Evolutionary conservation across 2,888 invertebrate species (phyloP).

Genomic region (Drosophila subsilvestris): DNA sequence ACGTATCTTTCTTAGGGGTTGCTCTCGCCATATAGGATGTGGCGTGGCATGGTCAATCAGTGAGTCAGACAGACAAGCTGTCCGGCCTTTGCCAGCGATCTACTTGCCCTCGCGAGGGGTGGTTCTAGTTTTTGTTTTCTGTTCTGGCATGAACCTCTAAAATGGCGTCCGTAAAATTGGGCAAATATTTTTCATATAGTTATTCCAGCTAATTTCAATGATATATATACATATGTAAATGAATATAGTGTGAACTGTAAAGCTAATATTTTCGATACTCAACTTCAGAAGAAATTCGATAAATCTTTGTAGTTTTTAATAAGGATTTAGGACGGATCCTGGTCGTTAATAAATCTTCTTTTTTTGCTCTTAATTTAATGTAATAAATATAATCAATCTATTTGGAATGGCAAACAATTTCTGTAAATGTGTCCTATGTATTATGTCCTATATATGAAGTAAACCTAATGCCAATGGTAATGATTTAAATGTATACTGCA

Average conservation of each 20-base stretch:
- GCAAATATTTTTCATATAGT: constrained; percentile 1
- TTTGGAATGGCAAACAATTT: too few species aligned
- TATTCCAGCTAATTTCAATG: constrained; percentile 6
- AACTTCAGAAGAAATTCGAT: too few species aligned
- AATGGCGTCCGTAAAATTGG: constrained; percentile 57
- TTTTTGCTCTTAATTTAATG: too few species aligned
- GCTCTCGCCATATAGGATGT: constrained; percentile 24
- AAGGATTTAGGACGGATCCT: too few species aligned
- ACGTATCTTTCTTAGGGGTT: constrained; percentile 47
- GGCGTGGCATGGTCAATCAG: constrained; percentile 25
- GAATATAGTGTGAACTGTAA: too few species aligned
- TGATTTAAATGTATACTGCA: not conserved
- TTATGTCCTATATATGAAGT: too few species aligned
- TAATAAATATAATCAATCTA: too few species aligned
- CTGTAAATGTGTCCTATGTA: too few species aligned
- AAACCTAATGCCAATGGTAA: too few species aligned
- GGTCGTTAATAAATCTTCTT: too few species aligned
- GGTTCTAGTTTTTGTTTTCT: constrained; percentile 35
- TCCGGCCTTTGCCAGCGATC: constrained; percentile 46
- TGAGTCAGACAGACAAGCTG: constrained; percentile 35
- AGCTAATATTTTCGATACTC: too few species aligned
- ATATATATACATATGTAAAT: not conserved
- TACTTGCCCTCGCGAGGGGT: constrained; percentile 44
- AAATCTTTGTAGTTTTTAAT: too few species aligned
- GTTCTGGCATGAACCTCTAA: constrained; percentile 29